phyloP scores from a whole-genome alignment of 2,113 vertebrate genomes.

The Alligator sinensis region DNA sequence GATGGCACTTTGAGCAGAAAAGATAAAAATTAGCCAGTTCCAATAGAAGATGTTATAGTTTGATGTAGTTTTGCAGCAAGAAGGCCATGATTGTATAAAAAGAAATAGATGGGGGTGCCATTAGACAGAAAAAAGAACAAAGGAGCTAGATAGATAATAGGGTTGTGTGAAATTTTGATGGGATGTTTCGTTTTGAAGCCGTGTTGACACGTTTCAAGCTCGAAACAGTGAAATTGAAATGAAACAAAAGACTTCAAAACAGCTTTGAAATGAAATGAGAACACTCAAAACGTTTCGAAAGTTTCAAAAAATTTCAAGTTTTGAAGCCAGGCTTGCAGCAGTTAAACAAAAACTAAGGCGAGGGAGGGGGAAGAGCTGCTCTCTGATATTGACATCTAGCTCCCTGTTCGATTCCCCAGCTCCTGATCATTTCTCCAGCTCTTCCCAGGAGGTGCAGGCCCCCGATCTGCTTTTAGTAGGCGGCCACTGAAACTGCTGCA shows the following conservation, averaged over 20 bases:
- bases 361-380: no score
- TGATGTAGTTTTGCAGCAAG: not conserved
- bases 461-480: no score
- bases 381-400: no score
- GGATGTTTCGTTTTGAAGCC: not conserved
- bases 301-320: no score
- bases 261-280: not conserved
- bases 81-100: not conserved
- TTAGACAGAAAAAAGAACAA: not conserved
- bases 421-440: no score
- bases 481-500: no score
- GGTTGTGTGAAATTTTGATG: not conserved
- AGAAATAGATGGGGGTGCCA: not conserved
- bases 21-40: no score
- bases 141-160: not conserved
- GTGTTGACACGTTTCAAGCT: not conserved
- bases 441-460: no score
- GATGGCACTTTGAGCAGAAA: not conserved
- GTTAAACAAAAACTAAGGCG: no score
- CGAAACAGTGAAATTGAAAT: not conserved
- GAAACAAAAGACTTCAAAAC: not conserved
- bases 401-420: no score
- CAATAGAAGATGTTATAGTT: not conserved
- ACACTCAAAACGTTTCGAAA: no score
- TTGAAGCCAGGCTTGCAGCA: no score